Base-by-base conservation (phyloP, 2,797 vertebrate species). In the Lemur catta region DNA sequence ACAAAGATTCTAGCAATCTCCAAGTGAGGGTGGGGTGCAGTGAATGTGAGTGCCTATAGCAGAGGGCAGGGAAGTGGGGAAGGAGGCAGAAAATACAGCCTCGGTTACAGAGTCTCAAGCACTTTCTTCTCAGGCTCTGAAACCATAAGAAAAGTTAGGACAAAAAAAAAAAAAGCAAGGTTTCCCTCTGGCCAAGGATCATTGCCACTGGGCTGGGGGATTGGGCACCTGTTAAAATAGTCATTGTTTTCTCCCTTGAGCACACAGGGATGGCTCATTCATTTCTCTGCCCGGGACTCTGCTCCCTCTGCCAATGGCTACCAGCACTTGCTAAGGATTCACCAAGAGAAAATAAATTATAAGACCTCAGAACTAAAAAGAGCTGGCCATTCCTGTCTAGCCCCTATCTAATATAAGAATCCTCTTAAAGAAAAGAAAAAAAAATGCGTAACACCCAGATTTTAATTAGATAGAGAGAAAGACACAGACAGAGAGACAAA, bases 1-100 rank as follows among this genome's bases (percentile, higher is more conserved):
- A 90, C 93, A 69, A 95, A 89, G 87, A 59, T 52, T 79, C 59
- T 20, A 80, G 55, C 65, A 38, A 91, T 69, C 86, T 75, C 22
- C 38, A 65, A 46, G 24, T 43, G 17, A 93, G n/a, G 59, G 81
- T 76, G 82, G 67, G 69, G 22, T 84, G 9, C 24, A 4, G 69
- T 48, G 33, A 52, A 59, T 35, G 38, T 67, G 69, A 65, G 18
- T 4, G 10, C n/a, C 59, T 24, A 63, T 1, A 24, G 52, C 0
- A 14, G 15, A 59, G 57, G 50, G 78, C 41, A 71, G 26, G 63
- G 52, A 41, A 35, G 20, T 4, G 12, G 43, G 38, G 7, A 74
- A 33, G 20, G 33, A 35, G n/a, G 20, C 65, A 69, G 69, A 35
- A 67, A 86, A 86, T 43, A 46, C 5, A 67, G 35, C 28, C 24